Percentiles rank a stretch among this genome's conserved stretches.
phyloP scores from a whole-genome alignment of 1,140 invertebrate species.

The Reticulitermes speratus region DNA sequence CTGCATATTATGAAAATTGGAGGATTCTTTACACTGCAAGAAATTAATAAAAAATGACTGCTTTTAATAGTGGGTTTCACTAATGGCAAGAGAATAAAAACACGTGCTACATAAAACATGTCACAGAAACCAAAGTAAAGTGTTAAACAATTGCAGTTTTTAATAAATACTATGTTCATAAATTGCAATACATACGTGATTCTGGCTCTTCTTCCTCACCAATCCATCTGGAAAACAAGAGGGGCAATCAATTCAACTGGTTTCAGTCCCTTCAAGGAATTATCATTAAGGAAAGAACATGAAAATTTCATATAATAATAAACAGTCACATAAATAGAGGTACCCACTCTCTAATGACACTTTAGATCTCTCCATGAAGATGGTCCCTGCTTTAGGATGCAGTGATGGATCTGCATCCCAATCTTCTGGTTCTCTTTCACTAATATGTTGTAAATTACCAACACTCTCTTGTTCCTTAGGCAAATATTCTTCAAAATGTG shows the following conservation, averaged over 20 bases:
- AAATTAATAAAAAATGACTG: too few relatives aligned
- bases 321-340: neutral
- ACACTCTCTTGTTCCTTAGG: slow-evolving; percentile 76
- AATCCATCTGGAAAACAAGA: slow-evolving; percentile 69
- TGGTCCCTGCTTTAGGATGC: slow-evolving; percentile 90
- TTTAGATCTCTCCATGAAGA: slow-evolving; percentile 95
- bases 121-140: too few relatives aligned
- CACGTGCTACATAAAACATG: too few relatives aligned
- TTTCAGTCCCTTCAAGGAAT: neutral
- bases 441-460: slow-evolving; percentile 95
- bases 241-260: neutral
- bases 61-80: too few relatives aligned
- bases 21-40: too few relatives aligned
- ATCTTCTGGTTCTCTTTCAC: slow-evolving; percentile 94
- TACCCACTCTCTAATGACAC: slow-evolving; percentile 79
- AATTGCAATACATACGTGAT: slow-evolving; percentile 57
- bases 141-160: too few relatives aligned
- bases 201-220: slow-evolving; percentile 86
- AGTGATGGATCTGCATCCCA: slow-evolving; percentile 93
- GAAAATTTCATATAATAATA: neutral
- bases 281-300: neutral
- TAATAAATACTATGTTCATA: too few relatives aligned
- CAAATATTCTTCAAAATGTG: slow-evolving; percentile 62
- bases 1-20: too few relatives aligned
- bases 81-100: too few relatives aligned